phyloP scores from a whole-genome alignment of 2,797 vertebrate species.

The Moxostoma hubbsi region DNA sequence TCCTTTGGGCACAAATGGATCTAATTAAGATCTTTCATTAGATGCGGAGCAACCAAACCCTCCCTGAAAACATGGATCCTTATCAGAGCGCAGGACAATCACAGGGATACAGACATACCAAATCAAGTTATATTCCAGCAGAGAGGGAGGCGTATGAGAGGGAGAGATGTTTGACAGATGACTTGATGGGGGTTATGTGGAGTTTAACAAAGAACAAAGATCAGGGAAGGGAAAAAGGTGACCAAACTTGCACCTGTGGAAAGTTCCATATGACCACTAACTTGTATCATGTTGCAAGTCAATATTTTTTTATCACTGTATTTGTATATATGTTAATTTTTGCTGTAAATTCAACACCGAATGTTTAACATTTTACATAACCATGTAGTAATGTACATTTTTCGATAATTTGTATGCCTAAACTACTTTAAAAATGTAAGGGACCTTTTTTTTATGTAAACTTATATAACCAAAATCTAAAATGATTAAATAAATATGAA shows the following conservation, averaged over 20 bases:
- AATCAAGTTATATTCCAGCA: constrained; percentile 54
- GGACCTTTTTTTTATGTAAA: too few species aligned
- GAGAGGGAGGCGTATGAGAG: constrained; percentile 3
- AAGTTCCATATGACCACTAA: background rate
- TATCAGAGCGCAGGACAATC: constrained; percentile 63
- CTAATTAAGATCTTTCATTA: constrained; percentile 74
- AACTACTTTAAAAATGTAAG: too few species aligned
- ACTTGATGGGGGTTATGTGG: constrained; percentile 52
- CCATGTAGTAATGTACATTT: too few species aligned
- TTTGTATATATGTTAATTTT: too few species aligned
- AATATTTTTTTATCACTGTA: too few species aligned
- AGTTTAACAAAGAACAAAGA: constrained; percentile 59
- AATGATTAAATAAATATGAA: too few species aligned
- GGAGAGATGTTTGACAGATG: constrained; percentile 44
- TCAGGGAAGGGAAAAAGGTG: background rate
- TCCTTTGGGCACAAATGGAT: constrained; percentile 67
- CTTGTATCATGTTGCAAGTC: too few species aligned
- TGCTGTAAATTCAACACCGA: too few species aligned
- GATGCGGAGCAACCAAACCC: constrained; percentile 59
- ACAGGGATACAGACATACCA: constrained; percentile 51
- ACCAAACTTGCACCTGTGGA: constrained; percentile 40
- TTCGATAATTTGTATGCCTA: too few species aligned
- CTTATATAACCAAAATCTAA: too few species aligned
- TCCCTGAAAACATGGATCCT: constrained; percentile 65
- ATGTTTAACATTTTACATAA: too few species aligned